These are phyloP conservation scores for Narcine bancroftii DNA, from an alignment of 2,113 vertebrate species.

Conservation along the genomic window DNA sequence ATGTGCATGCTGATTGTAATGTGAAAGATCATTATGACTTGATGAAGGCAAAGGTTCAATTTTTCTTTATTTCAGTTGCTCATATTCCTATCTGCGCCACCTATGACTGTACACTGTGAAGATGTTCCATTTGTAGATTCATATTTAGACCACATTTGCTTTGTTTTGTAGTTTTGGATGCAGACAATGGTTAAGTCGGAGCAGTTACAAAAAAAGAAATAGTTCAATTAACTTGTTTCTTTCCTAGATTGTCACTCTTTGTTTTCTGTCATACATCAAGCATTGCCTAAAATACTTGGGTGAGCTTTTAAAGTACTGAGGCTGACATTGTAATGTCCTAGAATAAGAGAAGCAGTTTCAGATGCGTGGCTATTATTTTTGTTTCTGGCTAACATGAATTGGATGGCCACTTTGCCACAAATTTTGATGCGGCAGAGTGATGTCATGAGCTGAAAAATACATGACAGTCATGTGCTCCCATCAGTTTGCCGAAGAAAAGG, in stretches of 20 bases:
- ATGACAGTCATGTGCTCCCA: not conserved
- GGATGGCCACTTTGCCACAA: too few relatives aligned
- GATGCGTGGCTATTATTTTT: too few relatives aligned
- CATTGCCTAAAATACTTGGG: too few relatives aligned
- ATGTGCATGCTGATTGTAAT: not conserved
- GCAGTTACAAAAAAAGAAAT: not conserved
- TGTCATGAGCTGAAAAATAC: too few relatives aligned
- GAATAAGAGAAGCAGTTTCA: too few relatives aligned
- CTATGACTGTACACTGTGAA: not conserved
- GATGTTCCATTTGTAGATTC: not conserved
- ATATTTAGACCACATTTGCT: not conserved
- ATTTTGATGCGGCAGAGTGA: not conserved
- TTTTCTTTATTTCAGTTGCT: not conserved
- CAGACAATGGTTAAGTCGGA: not conserved
- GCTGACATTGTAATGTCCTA: too few relatives aligned
- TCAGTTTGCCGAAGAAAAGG: not conserved
- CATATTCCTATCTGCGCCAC: not conserved
- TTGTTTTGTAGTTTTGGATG: not conserved
- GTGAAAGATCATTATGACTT: not conserved
- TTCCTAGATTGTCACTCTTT: not conserved
- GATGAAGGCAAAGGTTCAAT: not conserved
- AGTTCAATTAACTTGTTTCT: not conserved
- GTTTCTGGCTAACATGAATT: too few relatives aligned
- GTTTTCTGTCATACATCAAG: not conserved
- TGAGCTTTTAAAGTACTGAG: too few relatives aligned